Conservation (phyloP, 2,113 vertebrate species). For the Ophthalmolycus amberensis region DNA sequence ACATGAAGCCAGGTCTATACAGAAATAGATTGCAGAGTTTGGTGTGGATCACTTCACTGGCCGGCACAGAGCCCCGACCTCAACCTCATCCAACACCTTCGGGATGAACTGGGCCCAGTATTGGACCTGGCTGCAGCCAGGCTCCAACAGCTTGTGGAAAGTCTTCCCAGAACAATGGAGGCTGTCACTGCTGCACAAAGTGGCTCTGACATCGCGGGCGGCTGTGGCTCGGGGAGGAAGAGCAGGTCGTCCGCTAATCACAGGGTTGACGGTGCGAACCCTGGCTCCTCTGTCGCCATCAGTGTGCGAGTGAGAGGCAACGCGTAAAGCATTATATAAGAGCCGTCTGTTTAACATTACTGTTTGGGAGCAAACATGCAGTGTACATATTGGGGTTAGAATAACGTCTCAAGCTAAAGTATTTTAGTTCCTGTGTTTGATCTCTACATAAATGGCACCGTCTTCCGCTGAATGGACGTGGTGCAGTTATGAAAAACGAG, state of each 20-base stretch:
- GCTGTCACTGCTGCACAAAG: background rate
- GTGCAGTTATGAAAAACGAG: constrained; percentile 3
- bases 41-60: background rate
- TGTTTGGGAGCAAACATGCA: background rate
- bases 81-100: background rate
- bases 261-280: background rate
- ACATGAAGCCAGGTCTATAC: background rate
- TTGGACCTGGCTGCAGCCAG: background rate
- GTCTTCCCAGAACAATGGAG: background rate
- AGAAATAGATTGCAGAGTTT: background rate
- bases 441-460: background rate
- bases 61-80: background rate
- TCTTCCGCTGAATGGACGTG: background rate
- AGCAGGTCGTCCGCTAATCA: background rate
- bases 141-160: background rate
- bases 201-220: background rate
- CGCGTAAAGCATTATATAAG: background rate
- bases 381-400: background rate
- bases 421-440: constrained; percentile 1
- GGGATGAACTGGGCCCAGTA: background rate
- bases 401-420: background rate
- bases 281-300: background rate
- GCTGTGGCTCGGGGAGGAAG: background rate
- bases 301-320: background rate
- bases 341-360: background rate